These are phyloP conservation scores for Melanotus villosus DNA, from an alignment of 2,888 invertebrate genomes.

Conservation along the genomic window DNA sequence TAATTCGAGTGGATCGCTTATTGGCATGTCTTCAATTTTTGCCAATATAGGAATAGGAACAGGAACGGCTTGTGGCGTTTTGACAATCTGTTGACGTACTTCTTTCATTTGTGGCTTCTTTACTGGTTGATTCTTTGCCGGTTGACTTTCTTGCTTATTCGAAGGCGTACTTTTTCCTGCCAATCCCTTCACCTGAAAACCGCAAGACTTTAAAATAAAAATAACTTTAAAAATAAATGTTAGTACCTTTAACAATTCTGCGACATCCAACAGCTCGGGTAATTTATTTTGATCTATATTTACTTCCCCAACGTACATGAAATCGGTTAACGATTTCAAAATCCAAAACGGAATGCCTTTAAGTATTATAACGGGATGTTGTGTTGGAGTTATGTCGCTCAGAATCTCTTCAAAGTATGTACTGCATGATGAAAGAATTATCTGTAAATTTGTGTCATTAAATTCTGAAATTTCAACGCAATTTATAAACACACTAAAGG, in stretches of 20 bases:
- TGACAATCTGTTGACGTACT: neutral
- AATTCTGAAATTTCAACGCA: neutral
- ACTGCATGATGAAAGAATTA: conserved; percentile 71
- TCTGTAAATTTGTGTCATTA: conserved; percentile 67
- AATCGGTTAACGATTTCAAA: conserved; percentile 69
- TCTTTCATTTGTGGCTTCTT: neutral
- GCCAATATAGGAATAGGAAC: conserved; percentile 23
- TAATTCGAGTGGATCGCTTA: conserved; percentile 59
- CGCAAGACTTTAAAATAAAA: neutral
- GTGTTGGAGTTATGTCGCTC: conserved; percentile 65
- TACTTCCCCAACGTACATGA: conserved; percentile 72
- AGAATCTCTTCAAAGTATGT: conserved; percentile 70
- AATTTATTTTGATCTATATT: conserved; percentile 69
- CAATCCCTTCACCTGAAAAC: conserved; percentile 50
- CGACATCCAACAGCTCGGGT: conserved; percentile 68
- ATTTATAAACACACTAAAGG: no score
- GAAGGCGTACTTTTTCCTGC: conserved; percentile 36
- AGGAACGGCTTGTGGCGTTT: neutral
- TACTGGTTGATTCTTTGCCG: conserved; percentile 21
- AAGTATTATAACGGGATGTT: conserved; percentile 70
- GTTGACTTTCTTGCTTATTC: conserved; percentile 33
- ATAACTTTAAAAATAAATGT: neutral
- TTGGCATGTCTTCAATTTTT: conserved; percentile 33
- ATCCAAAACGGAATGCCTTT: conserved; percentile 70
- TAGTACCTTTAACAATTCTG: conserved; percentile 67